Percentiles rank a stretch among this genome's conserved stretches.
These are phyloP conservation scores for Bombyx mori DNA, from an alignment of 1,140 invertebrate species.

Conservation along the genomic window ASM3026992v2 NC_085107.1:629501-630000, in stretches of 20 bases:
- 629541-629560: conserved; percentile 31
- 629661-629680: neutral
- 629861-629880: conserved; percentile 39
- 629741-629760: conserved; percentile 21
- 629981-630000: conserved; percentile 14
- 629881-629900: conserved; percentile 52
- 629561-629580: conserved; percentile 14
- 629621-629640: neutral
- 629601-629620: too few species aligned
- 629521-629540: conserved; percentile 31
- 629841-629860: neutral
- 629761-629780: conserved; percentile 40
- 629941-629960: conserved; percentile 6
- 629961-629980: conserved; percentile 2
- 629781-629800: conserved; percentile 63
- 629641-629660: neutral
- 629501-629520: conserved; percentile 30
- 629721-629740: too few species aligned
- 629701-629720: too few species aligned
- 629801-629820: conserved; percentile 8
- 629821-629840: conserved; percentile 21
- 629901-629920: conserved; percentile 16
- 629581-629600: too few species aligned
- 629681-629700: too few species aligned
- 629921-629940: conserved; percentile 12